These are phyloP conservation scores for Darwinula stevensoni DNA, from an alignment of 2,888 invertebrate genomes.

Conservation along the genomic window DNA sequence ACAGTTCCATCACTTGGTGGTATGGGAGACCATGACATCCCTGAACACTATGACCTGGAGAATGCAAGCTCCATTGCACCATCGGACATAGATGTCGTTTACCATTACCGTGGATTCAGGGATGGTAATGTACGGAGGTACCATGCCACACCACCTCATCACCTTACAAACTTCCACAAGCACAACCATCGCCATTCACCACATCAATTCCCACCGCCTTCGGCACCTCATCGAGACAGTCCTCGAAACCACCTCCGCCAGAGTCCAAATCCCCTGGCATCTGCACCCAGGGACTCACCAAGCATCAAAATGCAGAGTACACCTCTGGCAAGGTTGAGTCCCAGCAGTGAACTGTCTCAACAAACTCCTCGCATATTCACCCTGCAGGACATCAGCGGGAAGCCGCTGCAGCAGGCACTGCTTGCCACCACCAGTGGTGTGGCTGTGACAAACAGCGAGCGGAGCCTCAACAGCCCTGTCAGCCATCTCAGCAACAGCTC, in stretches of 20 bases:
- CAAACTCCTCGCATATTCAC: conserved; percentile 79
- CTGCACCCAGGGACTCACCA: conserved; percentile 7
- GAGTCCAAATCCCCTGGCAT: conserved; percentile 10
- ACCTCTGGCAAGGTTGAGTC: conserved; percentile 60
- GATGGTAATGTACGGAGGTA: conserved; percentile 56
- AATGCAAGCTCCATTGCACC: conserved; percentile 93
- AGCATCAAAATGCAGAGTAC: conserved; percentile 46
- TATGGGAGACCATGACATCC: conserved; percentile 29
- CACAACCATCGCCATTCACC: conserved; percentile 47
- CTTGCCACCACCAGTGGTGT: conserved; percentile 62
- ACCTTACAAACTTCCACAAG: conserved; percentile 17
- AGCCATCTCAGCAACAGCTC: conserved; percentile 56
- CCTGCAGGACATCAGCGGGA: conserved; percentile 70
- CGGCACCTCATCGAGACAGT: conserved; percentile 31
- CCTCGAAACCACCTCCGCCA: conserved; percentile 13
- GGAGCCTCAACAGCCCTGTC: conserved; percentile 67
- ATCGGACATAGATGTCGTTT: conserved; percentile 83
- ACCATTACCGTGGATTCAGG: conserved; percentile 75
- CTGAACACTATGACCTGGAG: conserved; percentile 83
- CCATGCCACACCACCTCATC: conserved; percentile 43
- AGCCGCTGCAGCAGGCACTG: conserved; percentile 60
- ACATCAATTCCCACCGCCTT: conserved; percentile 26
- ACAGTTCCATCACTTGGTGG: conserved; percentile 10
- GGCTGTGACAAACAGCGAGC: conserved; percentile 28
- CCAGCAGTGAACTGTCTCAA: conserved; percentile 65